A percentile compares a stretch with the other conserved stretches of the same genome.
These are phyloP conservation scores for Trochalopteron elliotii DNA, from an alignment of 2,113 vertebrate genomes.

Conservation along the genomic window DNA sequence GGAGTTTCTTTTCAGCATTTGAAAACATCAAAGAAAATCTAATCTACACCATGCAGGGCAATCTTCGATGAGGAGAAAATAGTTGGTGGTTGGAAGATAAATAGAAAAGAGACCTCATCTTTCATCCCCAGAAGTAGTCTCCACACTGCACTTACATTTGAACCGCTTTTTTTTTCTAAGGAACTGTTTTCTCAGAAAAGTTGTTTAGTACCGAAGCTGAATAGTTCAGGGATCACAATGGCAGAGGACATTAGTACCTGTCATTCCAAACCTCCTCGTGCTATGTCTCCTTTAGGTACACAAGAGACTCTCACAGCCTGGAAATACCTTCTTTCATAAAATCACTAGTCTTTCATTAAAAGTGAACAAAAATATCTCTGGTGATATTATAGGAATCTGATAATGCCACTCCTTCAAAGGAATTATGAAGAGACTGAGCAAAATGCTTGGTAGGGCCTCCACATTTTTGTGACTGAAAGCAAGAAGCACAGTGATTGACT, in stretches of 20 bases:
- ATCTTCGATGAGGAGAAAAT: background rate
- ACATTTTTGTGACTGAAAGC: background rate
- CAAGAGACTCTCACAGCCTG: background rate
- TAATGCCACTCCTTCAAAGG: background rate
- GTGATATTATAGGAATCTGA: background rate
- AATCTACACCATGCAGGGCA: background rate
- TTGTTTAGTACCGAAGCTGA: background rate
- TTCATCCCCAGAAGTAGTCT: background rate
- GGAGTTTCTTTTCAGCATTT: background rate
- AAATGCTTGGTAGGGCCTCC: background rate
- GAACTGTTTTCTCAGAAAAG: background rate
- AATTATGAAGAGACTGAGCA: background rate
- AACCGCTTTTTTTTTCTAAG: background rate
- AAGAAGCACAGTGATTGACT: background rate
- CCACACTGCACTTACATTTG: background rate
- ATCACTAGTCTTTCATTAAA: background rate
- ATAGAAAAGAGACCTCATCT: background rate
- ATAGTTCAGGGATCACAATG: background rate
- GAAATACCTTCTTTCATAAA: background rate
- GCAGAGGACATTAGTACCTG: background rate
- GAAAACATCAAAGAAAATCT: background rate
- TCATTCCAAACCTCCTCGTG: fast-evolving
- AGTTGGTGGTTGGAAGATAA: background rate
- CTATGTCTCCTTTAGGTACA: background rate
- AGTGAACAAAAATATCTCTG: background rate